phyloP scores from a whole-genome alignment of 2,888 invertebrate species.

The Drosophila kokeensis region DNA sequence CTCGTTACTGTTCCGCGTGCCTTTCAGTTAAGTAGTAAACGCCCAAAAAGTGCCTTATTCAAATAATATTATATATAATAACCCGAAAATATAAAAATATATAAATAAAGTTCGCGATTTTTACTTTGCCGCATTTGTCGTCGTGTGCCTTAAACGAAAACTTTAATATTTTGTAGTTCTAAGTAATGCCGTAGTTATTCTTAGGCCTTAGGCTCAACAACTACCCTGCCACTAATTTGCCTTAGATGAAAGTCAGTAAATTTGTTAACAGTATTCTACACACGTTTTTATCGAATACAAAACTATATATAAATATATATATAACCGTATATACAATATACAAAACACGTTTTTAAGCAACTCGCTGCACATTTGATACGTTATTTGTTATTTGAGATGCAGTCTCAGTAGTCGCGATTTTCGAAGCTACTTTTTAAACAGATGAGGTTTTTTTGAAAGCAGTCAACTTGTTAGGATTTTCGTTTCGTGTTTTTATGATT shows the following conservation, averaged over 20 bases:
- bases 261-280: conserved; percentile 57
- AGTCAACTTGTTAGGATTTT: conserved; percentile 59
- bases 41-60: conserved; percentile 60
- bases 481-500: conserved; percentile 37
- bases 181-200: conserved; percentile 16
- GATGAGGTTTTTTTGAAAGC: conserved; percentile 9
- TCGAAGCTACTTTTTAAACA: conserved; percentile 57
- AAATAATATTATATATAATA: conserved; percentile 4
- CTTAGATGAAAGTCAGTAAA: conserved; percentile 49
- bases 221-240: conserved; percentile 71
- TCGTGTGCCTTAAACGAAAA: conserved; percentile 68
- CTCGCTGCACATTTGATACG: conserved; percentile 33
- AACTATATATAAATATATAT: conserved; percentile 35
- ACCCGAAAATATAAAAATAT: conserved; percentile 2
- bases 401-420: conserved; percentile 46
- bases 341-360: conserved; percentile 36
- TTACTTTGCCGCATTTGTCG: conserved; percentile 49
- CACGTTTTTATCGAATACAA: conserved; percentile 37
- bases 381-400: conserved; percentile 47
- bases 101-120: conserved; percentile 27
- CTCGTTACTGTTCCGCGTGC: conserved; percentile 48
- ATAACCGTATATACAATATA: conserved; percentile 50
- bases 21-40: conserved; percentile 45
- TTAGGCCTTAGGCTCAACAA: conserved; percentile 49
- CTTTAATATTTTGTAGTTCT: conserved; percentile 27